phyloP scores from a whole-genome alignment of 2,888 invertebrate species.

The Microctonus aethiopoides region DNA sequence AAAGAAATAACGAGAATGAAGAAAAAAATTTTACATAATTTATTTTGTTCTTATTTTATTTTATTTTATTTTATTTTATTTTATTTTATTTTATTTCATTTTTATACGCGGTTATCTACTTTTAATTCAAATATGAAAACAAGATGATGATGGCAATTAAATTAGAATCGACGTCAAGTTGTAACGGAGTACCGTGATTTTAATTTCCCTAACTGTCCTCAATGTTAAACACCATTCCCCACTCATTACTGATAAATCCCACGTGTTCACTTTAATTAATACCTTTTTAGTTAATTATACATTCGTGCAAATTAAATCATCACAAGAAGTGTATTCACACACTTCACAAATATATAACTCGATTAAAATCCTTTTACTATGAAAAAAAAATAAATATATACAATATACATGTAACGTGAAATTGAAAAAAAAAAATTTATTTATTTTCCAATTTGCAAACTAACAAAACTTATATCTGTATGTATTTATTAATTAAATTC shows the following conservation, averaged over 20 bases:
- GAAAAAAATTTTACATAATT: not conserved
- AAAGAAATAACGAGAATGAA: not conserved
- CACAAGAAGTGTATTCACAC: too few relatives aligned
- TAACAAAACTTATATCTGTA: too few relatives aligned
- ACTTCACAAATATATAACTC: not conserved
- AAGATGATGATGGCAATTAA: not conserved
- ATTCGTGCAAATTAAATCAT: not conserved
- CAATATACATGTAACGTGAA: too few relatives aligned
- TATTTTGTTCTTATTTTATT: too few relatives aligned
- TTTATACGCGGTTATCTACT: not conserved
- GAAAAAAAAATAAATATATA: not conserved
- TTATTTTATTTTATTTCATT: not conserved
- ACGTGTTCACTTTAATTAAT: constrained; percentile 14
- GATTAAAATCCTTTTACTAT: not conserved
- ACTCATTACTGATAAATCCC: not conserved
- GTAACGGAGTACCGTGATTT: not conserved
- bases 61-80: not conserved
- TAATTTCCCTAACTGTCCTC: not conserved
- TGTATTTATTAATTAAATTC: too few relatives aligned
- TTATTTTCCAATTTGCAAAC: too few relatives aligned
- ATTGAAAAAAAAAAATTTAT: too few relatives aligned
- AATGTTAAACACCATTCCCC: not conserved
- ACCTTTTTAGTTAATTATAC: not conserved
- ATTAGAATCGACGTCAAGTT: not conserved
- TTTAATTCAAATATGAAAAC: not conserved